Percentiles rank a stretch among this genome's conserved stretches.
phyloP scores from a whole-genome alignment of 2,888 invertebrate genomes.

The Leptarthrus brevirostris region DNA sequence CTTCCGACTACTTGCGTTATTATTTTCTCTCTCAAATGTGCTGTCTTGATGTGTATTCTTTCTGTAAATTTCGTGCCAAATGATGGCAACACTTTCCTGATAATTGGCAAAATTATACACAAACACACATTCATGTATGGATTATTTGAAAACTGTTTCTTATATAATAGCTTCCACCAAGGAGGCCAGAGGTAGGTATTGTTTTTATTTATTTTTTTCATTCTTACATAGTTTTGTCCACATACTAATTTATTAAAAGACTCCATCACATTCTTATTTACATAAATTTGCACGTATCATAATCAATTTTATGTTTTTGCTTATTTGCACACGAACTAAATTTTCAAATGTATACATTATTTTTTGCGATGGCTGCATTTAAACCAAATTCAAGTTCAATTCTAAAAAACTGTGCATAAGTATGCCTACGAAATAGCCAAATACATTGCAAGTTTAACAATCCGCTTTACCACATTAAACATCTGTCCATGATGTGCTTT shows the following conservation, averaged over 20 bases:
- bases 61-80: slow-evolving; percentile 13
- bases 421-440: no score
- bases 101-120: slow-evolving; percentile 29
- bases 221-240: slow-evolving; percentile 14
- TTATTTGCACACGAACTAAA: not conserved
- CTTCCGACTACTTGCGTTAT: slow-evolving; percentile 55
- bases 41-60: slow-evolving; percentile 17
- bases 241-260: slow-evolving; percentile 6
- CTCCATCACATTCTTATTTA: slow-evolving; percentile 3
- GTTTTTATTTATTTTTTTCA: slow-evolving; percentile 53
- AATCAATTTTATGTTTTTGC: slow-evolving; percentile 11
- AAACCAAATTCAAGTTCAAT: no score
- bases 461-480: no score
- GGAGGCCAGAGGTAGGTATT: slow-evolving; percentile 89
- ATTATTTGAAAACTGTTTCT: slow-evolving; percentile 1
- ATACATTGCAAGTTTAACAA: no score
- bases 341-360: not conserved
- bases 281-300: slow-evolving; percentile 16
- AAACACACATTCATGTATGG: slow-evolving; percentile 36
- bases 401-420: no score
- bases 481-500: no score
- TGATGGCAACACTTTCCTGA: slow-evolving; percentile 23
- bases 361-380: no score
- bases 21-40: slow-evolving; percentile 48
- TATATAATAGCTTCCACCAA: slow-evolving; percentile 78